Evolutionary conservation across 2,888 invertebrate genomes (phyloP), one percentile per base, ranked within the genome.

Genomic region (Eupelmus urozonus): DNA sequence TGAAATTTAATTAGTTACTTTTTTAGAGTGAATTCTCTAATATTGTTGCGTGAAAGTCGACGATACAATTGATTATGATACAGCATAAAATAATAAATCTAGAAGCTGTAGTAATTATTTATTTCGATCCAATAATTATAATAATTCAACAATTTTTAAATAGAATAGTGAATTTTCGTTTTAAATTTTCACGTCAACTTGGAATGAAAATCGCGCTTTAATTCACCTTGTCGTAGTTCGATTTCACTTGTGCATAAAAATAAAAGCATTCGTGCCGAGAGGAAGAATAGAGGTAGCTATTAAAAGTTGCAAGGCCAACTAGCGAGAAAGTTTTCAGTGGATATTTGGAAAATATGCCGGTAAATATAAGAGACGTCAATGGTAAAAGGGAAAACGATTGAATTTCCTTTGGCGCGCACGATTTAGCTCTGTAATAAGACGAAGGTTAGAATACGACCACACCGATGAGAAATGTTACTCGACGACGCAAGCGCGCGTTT

Each of bases 391-490:
- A 82, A 83, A 82, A 82, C 78, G 81, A 63, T 77, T 79, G 76
- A 80, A 40, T n/a, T 40, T n/a, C 42, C 23, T 13, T 13, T 29
- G 49, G 49, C 49, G 13, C 59, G n/a, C 16, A 9, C 27, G 1
- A n/a, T 34, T 34, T 18, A n/a, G 7, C 40, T 18, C 25, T 73
- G 81, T 87, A 87, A 87, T 87, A 87, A 87, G 87, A 86, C 85
- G 84, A 84, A 85, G 87, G 86, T 85, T 83, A 85, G 85, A 84
- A 84, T 83, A 83, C 83, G 85, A 87, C 86, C 85, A 85, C n/a
- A n/a, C n/a, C 86, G 84, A 87, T n/a, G 16, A 57, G 85, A 87
- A 87, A 88, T 87, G 87, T n/a, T n/a, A n/a, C 84, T 78, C 45
- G 84, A 84, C 65, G 63, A 49, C 29, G 23, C 16, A n/a, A 13